Conservation (phyloP, 1,140 invertebrate genomes). For the Hyles vespertilio region DNA sequence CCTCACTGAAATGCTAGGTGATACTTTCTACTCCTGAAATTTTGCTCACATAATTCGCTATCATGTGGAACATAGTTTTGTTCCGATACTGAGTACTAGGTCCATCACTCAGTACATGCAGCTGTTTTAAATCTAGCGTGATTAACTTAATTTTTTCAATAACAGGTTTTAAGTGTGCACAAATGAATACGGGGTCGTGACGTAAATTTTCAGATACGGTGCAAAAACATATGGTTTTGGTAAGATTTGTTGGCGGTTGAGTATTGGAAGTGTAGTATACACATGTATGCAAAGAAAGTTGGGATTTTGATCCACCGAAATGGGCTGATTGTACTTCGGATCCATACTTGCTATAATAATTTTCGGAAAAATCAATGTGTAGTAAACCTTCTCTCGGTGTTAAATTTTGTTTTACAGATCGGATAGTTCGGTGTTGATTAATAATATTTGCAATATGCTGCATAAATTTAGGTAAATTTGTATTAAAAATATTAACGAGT, state of each 20-base stretch:
- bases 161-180: too few relatives aligned
- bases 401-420: conserved; percentile 16
- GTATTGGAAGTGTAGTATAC: conserved; percentile 15
- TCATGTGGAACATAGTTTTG: conserved; percentile 22
- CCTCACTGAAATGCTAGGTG: conserved; percentile 19
- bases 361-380: conserved; percentile 26
- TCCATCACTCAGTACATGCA: too few relatives aligned
- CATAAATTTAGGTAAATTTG: conserved; percentile 14
- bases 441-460: conserved; percentile 13
- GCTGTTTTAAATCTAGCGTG: too few relatives aligned
- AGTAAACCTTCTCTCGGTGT: conserved; percentile 14
- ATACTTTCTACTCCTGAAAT: conserved; percentile 9
- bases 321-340: conserved; percentile 23
- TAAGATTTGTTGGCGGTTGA: conserved; percentile 1
- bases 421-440: conserved; percentile 14
- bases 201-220: conserved; percentile 2
- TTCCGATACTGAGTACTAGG: too few relatives aligned
- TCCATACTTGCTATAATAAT: conserved; percentile 25
- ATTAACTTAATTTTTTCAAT: too few relatives aligned
- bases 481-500: conserved; percentile 7
- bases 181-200: conserved; percentile 5
- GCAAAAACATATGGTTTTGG: not conserved
- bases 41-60: conserved; percentile 14
- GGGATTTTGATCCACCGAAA: conserved; percentile 21
- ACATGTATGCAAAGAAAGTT: conserved; percentile 22